Evolutionary conservation across 2,888 invertebrate species (phyloP).

Genomic region (Blera fallax): DNA sequence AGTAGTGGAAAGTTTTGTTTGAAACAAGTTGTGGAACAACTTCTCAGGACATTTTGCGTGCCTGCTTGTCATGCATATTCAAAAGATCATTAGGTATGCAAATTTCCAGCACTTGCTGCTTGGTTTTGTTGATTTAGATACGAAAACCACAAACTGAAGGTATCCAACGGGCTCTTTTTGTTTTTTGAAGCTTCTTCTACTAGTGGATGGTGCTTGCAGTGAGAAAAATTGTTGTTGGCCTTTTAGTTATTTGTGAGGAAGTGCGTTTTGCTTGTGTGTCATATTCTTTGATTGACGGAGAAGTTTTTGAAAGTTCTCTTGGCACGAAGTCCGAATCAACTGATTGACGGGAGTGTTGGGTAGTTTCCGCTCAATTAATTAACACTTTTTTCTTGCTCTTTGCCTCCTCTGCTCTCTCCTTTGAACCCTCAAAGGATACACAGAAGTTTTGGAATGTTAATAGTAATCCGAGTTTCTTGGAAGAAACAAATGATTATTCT

Average conservation of each 20-base stretch:
- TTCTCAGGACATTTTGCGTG: constrained; percentile 54
- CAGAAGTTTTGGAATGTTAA: background rate
- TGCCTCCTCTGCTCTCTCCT: background rate
- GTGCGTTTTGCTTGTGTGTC: background rate
- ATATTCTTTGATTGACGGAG: constrained; percentile 7
- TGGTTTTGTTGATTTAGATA: constrained; percentile 43
- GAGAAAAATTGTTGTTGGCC: background rate
- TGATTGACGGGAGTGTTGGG: constrained; percentile 1
- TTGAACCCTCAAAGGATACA: background rate
- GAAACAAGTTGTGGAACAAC: constrained; percentile 47
- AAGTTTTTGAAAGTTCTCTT: constrained; percentile 6
- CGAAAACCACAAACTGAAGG: constrained; percentile 25
- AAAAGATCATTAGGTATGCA: constrained; percentile 72
- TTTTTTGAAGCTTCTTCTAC: background rate
- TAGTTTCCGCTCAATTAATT: constrained; percentile 33
- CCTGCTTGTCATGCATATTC: constrained; percentile 69
- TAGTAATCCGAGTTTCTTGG: constrained; percentile 2
- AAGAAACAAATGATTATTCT: constrained; percentile 10
- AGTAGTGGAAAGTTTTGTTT: constrained; percentile 25
- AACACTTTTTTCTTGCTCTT: background rate
- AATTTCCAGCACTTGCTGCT: constrained; percentile 51
- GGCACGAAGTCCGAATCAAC: background rate
- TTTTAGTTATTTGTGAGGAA: background rate
- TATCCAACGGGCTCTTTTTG: too few species aligned
- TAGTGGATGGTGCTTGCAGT: background rate